phyloP scores from a whole-genome alignment of 2,888 invertebrate genomes.

The Marasmarcha lunaedactyla region DNA sequence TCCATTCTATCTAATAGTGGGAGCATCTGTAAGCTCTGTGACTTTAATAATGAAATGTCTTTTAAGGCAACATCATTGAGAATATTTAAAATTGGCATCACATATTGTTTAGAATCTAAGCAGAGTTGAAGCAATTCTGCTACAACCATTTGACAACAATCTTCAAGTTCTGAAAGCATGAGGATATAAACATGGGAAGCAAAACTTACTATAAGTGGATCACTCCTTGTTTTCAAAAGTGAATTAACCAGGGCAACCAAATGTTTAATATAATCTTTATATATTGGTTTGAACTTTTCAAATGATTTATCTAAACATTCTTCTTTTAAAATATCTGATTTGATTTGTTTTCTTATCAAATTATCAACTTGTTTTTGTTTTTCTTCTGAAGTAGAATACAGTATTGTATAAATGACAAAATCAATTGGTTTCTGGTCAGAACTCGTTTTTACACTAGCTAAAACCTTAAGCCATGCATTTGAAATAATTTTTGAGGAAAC shows the following conservation, averaged over 20 bases:
- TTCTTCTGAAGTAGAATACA: slow-evolving; percentile 71
- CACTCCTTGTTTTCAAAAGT: slow-evolving; percentile 59
- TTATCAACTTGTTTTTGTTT: slow-evolving; percentile 73
- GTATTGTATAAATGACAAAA: slow-evolving; percentile 73
- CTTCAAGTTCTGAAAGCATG: slow-evolving; percentile 51
- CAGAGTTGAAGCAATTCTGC: slow-evolving; percentile 50
- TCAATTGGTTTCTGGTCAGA: slow-evolving; percentile 76
- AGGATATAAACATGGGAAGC: slow-evolving; percentile 69
- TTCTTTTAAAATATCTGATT: slow-evolving; percentile 69
- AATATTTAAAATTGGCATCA: slow-evolving; percentile 40
- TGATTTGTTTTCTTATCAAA: slow-evolving; percentile 73
- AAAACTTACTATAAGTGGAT: slow-evolving; percentile 67
- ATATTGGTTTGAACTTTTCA: slow-evolving; percentile 62
- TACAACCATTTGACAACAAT: slow-evolving; percentile 44
- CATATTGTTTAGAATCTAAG: slow-evolving; percentile 43
- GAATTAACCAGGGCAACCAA: slow-evolving; percentile 69
- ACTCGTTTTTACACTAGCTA: slow-evolving; percentile 54
- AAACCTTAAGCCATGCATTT: slow-evolving; percentile 70
- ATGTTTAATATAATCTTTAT: slow-evolving; percentile 66
- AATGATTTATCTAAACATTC: slow-evolving; percentile 68
- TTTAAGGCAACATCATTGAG: slow-evolving; percentile 47
- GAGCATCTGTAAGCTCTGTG: slow-evolving; percentile 72
- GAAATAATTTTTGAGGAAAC: slow-evolving; percentile 65
- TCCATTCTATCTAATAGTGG: slow-evolving; percentile 81
- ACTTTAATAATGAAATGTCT: slow-evolving; percentile 57